These are phyloP conservation scores for Eristalinus aeneus DNA, from an alignment of 2,888 invertebrate genomes.

Conservation along the genomic window DNA sequence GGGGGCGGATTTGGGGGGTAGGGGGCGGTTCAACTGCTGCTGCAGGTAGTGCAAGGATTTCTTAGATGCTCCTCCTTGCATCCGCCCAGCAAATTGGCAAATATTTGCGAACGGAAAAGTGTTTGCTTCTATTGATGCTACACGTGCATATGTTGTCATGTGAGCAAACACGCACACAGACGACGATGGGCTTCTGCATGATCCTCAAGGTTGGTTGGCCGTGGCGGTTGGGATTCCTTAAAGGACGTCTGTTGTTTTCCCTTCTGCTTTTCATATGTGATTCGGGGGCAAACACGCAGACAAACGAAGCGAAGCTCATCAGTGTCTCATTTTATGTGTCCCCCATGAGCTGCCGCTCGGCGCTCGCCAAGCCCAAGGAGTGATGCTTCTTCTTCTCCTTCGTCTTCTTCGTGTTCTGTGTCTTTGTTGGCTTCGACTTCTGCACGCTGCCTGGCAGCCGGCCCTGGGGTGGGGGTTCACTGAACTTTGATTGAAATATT, in stretches of 20 bases:
- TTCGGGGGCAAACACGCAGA: background rate
- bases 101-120: conserved; percentile 65
- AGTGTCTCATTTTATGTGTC: conserved; percentile 63
- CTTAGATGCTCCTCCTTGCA: conserved; percentile 17
- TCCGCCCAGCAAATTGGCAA: conserved; percentile 68
- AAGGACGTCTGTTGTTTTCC: conserved; percentile 39
- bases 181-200: conserved; percentile 1
- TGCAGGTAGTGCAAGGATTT: conserved; percentile 24
- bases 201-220: conserved; percentile 39
- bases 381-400: background rate
- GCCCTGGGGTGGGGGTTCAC: conserved; percentile 30
- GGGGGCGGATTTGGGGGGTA: background rate
- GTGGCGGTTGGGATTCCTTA: conserved; percentile 34
- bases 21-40: background rate
- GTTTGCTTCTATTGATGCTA: conserved; percentile 64
- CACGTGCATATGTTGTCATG: background rate
- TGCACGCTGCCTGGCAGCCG: background rate
- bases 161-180: background rate
- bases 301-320: conserved; percentile 53
- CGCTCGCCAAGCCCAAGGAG: conserved; percentile 3
- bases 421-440: background rate
- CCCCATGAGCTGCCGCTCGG: conserved; percentile 25
- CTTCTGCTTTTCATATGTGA: conserved; percentile 27
- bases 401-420: too few species aligned
- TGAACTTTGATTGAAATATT: conserved; percentile 56